phyloP scores from a whole-genome alignment of 2,113 vertebrate species.

The Acrocephalus kingi region DNA sequence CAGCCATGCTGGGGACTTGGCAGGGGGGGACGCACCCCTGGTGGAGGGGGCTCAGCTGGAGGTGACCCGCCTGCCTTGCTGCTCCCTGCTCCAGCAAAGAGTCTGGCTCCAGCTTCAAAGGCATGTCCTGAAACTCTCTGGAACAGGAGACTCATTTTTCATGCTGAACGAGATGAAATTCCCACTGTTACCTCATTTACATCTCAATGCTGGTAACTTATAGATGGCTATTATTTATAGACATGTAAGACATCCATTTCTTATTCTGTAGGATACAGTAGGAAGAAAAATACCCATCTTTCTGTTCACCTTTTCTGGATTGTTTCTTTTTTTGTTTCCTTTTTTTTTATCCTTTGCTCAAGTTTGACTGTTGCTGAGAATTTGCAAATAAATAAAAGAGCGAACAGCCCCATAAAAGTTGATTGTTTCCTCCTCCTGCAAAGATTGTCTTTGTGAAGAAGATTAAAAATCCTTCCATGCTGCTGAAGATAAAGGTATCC shows the following conservation, averaged over 20 bases:
- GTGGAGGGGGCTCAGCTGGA: neutral
- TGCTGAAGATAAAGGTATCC: constrained; percentile 47
- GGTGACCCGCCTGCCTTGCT: neutral
- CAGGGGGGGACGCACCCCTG: rapidly evolving
- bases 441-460: constrained; percentile 50
- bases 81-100: neutral
- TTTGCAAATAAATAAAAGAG: constrained; percentile 62
- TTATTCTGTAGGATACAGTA: neutral
- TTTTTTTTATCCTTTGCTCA: neutral
- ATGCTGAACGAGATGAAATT: constrained; percentile 25
- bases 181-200: constrained; percentile 58
- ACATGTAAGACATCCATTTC: constrained; percentile 23
- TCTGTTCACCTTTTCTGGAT: neutral
- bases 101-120: neutral
- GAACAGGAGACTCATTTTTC: constrained; percentile 19
- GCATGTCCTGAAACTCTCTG: neutral
- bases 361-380: constrained; percentile 41
- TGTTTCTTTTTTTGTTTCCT: neutral
- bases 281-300: neutral
- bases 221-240: constrained; percentile 46
- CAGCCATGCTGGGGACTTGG: rapidly evolving
- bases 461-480: constrained; percentile 39
- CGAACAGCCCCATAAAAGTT: constrained; percentile 46
- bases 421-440: constrained; percentile 20
- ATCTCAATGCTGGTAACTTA: constrained; percentile 53